Percentiles rank a stretch among this genome's conserved stretches.
Evolutionary conservation across 2,113 vertebrate species (phyloP).

Genomic region (Hemiscyllium ocellatum): DNA sequence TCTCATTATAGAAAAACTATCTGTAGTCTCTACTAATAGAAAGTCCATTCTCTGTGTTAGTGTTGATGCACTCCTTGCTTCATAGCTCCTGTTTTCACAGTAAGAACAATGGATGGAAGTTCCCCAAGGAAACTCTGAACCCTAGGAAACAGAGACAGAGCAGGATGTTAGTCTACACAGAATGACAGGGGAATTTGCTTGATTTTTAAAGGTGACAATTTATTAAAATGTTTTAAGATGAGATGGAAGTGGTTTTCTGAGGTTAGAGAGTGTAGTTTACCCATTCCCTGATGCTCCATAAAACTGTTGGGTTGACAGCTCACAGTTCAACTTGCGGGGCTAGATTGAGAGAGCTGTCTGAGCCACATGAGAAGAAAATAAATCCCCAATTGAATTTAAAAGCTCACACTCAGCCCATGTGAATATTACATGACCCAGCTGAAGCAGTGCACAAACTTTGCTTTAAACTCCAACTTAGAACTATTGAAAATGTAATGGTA

Average conservation of each 20-base stretch:
- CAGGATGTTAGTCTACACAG: neutral
- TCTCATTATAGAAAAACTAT: too few species aligned
- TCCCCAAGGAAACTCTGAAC: neutral
- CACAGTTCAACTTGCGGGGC: neutral
- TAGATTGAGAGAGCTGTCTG: too few species aligned
- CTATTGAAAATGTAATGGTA: neutral
- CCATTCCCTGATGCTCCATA: slow-evolving; percentile 12
- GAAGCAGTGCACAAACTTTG: neutral
- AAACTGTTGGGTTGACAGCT: neutral
- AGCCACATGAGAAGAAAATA: neutral
- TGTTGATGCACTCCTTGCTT: neutral
- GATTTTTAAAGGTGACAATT: neutral
- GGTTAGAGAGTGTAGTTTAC: neutral
- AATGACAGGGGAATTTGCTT: neutral
- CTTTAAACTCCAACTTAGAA: neutral
- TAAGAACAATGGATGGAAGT: neutral
- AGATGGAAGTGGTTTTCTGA: slow-evolving; percentile 18
- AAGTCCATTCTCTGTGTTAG: neutral
- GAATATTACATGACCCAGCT: neutral
- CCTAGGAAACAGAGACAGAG: neutral
- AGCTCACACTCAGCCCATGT: neutral
- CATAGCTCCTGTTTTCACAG: neutral
- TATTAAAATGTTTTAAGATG: slow-evolving; percentile 12
- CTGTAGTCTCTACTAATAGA: neutral
- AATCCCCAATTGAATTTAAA: neutral